phyloP scores from a whole-genome alignment of 2,888 invertebrate genomes.

The Pachliopta kotzebuea region DNA sequence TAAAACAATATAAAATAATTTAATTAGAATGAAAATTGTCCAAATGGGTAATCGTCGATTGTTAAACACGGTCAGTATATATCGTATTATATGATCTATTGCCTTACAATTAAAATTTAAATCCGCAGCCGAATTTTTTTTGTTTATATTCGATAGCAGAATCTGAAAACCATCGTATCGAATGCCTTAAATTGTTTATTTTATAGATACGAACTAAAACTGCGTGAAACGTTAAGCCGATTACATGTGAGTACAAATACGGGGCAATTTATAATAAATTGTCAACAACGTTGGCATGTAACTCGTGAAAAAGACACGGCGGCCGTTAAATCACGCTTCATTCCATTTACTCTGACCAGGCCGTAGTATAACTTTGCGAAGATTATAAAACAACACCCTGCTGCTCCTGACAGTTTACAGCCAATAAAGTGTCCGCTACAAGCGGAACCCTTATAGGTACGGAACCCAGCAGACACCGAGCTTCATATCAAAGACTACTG shows the following conservation, averaged over 20 bases:
- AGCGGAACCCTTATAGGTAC: background rate
- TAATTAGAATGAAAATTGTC: too few relatives aligned
- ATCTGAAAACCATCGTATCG: too few relatives aligned
- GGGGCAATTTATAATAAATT: background rate
- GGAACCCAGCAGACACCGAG: background rate
- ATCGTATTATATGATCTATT: too few relatives aligned
- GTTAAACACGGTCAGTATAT: too few relatives aligned
- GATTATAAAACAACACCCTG: constrained; percentile 1
- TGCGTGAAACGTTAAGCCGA: background rate
- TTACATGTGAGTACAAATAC: background rate
- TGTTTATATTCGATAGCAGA: too few relatives aligned
- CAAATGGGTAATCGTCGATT: too few relatives aligned
- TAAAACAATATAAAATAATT: too few relatives aligned
- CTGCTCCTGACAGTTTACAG: background rate
- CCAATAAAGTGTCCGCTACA: constrained; percentile 8
- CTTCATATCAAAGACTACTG: background rate
- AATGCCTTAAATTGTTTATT: background rate
- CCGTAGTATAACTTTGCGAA: background rate
- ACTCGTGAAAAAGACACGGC: background rate
- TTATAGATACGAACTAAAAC: background rate
- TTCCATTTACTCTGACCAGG: background rate
- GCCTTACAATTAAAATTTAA: too few relatives aligned
- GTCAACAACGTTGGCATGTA: background rate
- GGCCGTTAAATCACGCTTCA: background rate
- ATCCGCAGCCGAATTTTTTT: too few relatives aligned